Conservation (phyloP, 1,140 invertebrate genomes). For the Triops cancriformis region DNA sequence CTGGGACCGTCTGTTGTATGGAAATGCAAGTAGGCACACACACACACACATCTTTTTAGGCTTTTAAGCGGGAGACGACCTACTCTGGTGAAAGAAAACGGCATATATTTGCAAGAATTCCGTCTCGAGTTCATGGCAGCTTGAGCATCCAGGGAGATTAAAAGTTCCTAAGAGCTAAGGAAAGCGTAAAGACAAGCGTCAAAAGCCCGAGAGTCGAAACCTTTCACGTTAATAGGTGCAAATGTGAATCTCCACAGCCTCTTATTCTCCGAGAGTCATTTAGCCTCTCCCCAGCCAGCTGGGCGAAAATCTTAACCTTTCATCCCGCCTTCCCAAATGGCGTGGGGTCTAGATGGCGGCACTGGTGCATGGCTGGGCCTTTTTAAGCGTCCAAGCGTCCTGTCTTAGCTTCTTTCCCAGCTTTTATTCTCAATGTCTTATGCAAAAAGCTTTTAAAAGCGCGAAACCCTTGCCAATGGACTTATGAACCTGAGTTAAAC, state of each 20-base stretch:
- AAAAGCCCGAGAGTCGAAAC: not conserved
- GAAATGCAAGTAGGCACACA: not conserved
- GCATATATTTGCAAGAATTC: constrained; percentile 7
- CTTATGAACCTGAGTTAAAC: not conserved
- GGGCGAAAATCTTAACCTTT: not conserved
- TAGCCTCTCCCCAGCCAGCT: not conserved
- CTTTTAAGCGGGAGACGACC: not conserved
- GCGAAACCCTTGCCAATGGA: not conserved
- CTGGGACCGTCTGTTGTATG: not conserved
- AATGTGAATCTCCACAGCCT: not conserved
- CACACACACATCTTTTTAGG: not conserved
- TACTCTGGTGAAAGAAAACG: not conserved
- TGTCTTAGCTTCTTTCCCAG: not conserved
- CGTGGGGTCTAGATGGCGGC: not conserved
- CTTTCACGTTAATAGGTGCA: not conserved
- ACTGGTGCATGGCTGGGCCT: not conserved
- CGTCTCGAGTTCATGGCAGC: not conserved
- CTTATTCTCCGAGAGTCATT: not conserved
- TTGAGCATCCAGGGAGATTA: not conserved
- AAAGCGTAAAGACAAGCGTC: not conserved
- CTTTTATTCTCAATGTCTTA: not conserved
- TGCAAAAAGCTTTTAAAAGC: not conserved
- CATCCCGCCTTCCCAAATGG: not conserved
- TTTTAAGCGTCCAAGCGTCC: not conserved
- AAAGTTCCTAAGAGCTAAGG: not conserved